Evolutionary conservation across 1,140 invertebrate species (phyloP).

Genomic region (Tetragnatha versicolor): DNA sequence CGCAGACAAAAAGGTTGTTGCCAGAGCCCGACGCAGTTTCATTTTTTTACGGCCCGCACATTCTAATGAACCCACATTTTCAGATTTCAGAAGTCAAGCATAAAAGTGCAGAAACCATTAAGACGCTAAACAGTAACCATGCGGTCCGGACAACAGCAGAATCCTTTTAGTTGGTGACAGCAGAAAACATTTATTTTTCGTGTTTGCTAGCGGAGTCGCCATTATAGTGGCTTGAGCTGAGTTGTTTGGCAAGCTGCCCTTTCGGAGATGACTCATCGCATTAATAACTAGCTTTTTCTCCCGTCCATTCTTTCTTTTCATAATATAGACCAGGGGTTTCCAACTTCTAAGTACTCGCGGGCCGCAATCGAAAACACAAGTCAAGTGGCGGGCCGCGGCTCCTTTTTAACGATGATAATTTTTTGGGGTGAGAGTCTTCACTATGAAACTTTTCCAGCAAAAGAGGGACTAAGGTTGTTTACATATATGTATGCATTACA

Average conservation of each 20-base stretch:
- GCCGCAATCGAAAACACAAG: no score
- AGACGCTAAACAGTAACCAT: constrained; percentile 45
- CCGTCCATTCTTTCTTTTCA: constrained; percentile 1
- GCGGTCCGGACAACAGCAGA: constrained; percentile 34
- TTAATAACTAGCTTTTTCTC: constrained; percentile 34
- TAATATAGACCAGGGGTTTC: no score
- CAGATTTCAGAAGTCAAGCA: constrained; percentile 33
- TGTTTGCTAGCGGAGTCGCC: constrained; percentile 31
- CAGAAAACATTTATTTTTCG: constrained; percentile 47
- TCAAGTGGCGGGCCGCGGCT: no score
- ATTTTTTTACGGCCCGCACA: constrained; percentile 22
- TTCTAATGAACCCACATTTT: constrained; percentile 39
- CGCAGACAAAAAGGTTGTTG: not conserved
- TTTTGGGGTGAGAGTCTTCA: no score
- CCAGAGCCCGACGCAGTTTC: not conserved
- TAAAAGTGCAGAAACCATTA: constrained; percentile 51
- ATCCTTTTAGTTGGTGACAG: constrained; percentile 46
- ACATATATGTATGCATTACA: no score
- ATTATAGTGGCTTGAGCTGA: constrained; percentile 36
- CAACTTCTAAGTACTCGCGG: no score
- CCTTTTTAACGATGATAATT: no score
- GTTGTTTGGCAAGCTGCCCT: constrained; percentile 48
- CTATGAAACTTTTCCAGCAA: no score
- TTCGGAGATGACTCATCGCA: constrained; percentile 38
- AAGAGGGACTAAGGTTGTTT: no score